Base-by-base conservation (phyloP, 2,113 vertebrate species). In the Microtus oregoni region DNA sequence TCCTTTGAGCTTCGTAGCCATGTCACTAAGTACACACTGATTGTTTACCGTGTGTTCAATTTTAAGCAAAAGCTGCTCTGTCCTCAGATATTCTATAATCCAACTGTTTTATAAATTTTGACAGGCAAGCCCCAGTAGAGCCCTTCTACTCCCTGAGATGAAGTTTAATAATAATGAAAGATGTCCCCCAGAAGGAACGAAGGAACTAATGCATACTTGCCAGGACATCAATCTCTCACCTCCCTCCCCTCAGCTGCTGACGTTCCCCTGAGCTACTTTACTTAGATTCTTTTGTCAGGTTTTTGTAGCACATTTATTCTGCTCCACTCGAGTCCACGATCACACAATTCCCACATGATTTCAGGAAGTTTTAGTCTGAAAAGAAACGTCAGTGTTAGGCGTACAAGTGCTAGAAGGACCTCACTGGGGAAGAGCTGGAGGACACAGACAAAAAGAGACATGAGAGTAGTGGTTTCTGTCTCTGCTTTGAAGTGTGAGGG, bases 151-250 rank as follows among this genome's bases (percentile, higher is more conserved):
- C 81, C 70, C 17, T 78, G 68, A 92, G 89, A 94, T 89, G 35
- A 86, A 86, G 68, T 95, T 94, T 95, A 94, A 94, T 95, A 93
- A 91, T 78, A 92, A 95, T 81, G 20, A 95, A 95, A 95, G 94
- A 88, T 41, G 10, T 17, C 13, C n/a, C 24, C 72, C 26, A 68
- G 58, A 58, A 58, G 58, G 58, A 20, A 58, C 58, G 19, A 55
- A 85, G 90, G 22, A 85, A 32, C 41, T 5, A 0, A 89, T 79
- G 35, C 5, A 52, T 44, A 17, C 68, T 76, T 96, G 85, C 82
- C 73, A 78, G 47, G 94, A 92, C 68, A 90, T 55, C 83, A 55
- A 15, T 67, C 11, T 24, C 63, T 72, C 55, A 7, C 3, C 8
- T 32, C 35, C 52, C 92, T 94, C 72, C 72, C 52, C 14, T 68